These are phyloP conservation scores for Chaetorhynchus papuensis DNA, from an alignment of 2,113 vertebrate genomes.

Conservation along the genomic window DNA sequence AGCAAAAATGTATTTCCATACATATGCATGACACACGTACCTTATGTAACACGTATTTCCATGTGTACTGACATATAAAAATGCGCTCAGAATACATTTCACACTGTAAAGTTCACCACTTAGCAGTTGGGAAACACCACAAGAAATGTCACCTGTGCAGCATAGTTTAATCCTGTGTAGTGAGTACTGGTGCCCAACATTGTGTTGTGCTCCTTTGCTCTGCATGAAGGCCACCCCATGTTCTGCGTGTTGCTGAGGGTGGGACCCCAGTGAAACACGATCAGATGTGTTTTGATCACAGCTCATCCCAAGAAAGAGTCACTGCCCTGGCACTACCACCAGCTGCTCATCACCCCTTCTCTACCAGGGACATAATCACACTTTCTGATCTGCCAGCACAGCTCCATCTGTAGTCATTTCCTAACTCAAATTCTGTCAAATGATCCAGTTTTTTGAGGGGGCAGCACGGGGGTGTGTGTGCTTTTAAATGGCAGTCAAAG, in stretches of 20 bases:
- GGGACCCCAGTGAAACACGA: background rate
- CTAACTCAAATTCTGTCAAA: background rate
- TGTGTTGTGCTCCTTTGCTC: fast-evolving
- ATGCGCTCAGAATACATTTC: background rate
- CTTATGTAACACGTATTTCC: background rate
- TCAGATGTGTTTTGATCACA: background rate
- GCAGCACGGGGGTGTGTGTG: background rate
- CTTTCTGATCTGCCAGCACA: conserved; percentile 20
- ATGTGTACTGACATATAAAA: background rate
- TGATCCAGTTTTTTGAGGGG: background rate
- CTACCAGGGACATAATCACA: background rate
- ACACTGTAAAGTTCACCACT: background rate
- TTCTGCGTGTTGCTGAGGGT: fast-evolving
- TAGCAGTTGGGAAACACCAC: background rate
- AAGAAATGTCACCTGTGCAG: background rate
- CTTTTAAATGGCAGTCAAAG: background rate
- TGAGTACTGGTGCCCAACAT: background rate
- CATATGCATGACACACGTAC: background rate
- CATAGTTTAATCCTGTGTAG: background rate
- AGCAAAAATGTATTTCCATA: background rate
- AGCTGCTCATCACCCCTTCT: background rate
- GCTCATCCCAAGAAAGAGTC: background rate
- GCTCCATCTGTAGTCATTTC: conserved; percentile 12
- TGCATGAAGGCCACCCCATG: background rate
- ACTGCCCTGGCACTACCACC: background rate